Evolutionary conservation across 2,888 invertebrate genomes (phyloP).

Genomic region (Tenthredo livida): DNA sequence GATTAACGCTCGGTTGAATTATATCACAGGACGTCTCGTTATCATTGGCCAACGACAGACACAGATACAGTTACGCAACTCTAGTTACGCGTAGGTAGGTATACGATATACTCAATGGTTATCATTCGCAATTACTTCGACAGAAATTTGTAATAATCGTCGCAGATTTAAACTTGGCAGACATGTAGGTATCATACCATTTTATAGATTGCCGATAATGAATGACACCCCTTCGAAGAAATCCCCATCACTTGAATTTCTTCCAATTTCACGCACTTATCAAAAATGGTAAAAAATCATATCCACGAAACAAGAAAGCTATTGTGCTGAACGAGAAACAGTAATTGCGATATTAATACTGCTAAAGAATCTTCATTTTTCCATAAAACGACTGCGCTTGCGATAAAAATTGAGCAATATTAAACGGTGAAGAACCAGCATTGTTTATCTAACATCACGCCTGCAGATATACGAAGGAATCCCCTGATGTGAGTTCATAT

Average conservation of each 20-base stretch:
- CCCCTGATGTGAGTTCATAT: background rate
- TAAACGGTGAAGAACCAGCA: background rate
- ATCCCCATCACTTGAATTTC: background rate
- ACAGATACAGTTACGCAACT: constrained; percentile 2
- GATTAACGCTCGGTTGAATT: constrained; percentile 24
- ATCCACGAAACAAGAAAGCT: background rate
- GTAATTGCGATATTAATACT: background rate
- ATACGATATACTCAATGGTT: background rate
- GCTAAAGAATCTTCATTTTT: background rate
- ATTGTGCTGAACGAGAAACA: background rate
- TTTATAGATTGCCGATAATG: background rate
- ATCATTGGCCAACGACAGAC: constrained; percentile 14
- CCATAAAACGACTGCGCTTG: background rate
- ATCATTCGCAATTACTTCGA: background rate
- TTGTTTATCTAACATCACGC: background rate
- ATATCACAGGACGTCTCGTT: constrained; percentile 21
- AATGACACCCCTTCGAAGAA: background rate
- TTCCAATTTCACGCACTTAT: background rate
- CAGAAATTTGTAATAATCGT: background rate
- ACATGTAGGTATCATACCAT: background rate
- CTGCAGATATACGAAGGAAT: background rate
- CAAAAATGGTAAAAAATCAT: background rate
- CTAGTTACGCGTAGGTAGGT: background rate
- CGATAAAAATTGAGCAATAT: background rate
- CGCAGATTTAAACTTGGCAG: background rate